These are phyloP conservation scores for Thelaira solivaga DNA, from an alignment of 2,888 invertebrate species.

Conservation along the genomic window DNA sequence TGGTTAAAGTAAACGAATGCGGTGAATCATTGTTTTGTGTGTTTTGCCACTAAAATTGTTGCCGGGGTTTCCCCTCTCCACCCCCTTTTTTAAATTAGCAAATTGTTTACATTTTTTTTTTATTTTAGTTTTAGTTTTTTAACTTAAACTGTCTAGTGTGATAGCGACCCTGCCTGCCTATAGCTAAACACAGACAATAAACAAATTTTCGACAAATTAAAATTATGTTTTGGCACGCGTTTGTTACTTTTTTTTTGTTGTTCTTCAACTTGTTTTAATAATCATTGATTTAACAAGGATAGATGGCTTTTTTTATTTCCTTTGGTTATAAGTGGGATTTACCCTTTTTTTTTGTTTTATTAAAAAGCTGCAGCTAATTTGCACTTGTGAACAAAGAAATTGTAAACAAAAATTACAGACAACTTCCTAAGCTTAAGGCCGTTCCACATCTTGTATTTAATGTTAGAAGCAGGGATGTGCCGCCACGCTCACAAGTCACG, in stretches of 20 bases:
- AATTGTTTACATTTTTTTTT: too few relatives aligned
- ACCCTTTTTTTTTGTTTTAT: conserved; percentile 1
- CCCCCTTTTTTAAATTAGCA: background rate
- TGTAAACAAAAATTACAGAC: too few relatives aligned
- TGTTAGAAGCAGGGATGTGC: too few relatives aligned
- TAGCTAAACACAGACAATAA: too few relatives aligned
- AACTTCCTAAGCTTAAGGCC: background rate
- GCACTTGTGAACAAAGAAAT: conserved; percentile 3
- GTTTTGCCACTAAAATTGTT: conserved; percentile 15
- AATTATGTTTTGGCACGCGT: conserved; percentile 44
- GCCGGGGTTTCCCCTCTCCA: background rate
- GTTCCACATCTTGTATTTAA: too few relatives aligned
- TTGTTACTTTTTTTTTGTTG: background rate
- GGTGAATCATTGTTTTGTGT: conserved; percentile 34
- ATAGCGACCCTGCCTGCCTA: conserved; percentile 3
- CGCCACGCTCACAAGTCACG: too few relatives aligned
- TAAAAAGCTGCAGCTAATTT: conserved; percentile 53
- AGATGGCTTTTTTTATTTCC: too few relatives aligned
- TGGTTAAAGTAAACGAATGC: conserved; percentile 24
- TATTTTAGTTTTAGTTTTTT: too few relatives aligned
- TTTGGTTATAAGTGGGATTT: conserved; percentile 18
- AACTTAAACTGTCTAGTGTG: conserved; percentile 13
- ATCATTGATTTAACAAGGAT: conserved; percentile 38
- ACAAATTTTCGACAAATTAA: background rate
- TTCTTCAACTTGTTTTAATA: conserved; percentile 7